These are phyloP conservation scores for Xiphophorus couchianus DNA, from an alignment of 2,113 vertebrate genomes.

Conservation along the genomic window DNA sequence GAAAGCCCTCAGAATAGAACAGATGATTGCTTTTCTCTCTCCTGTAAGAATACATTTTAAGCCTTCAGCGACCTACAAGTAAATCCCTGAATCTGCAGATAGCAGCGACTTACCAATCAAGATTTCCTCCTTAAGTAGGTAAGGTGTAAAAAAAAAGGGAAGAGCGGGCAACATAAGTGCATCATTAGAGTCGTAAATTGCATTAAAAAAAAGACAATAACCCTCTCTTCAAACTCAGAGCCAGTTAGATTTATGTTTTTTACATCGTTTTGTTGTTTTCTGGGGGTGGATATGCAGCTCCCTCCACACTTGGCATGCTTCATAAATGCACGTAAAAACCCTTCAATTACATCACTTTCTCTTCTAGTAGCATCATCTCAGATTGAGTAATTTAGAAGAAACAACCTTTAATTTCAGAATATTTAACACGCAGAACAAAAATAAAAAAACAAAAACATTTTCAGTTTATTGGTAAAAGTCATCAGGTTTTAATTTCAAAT, in stretches of 20 bases:
- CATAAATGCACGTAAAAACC: background rate
- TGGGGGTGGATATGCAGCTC: background rate
- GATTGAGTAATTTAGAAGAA: background rate
- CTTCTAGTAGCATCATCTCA: background rate
- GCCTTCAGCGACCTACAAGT: conserved; percentile 90
- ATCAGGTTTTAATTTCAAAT: background rate
- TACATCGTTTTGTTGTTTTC: conserved; percentile 23
- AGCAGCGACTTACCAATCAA: conserved; percentile 99
- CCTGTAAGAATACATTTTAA: conserved; percentile 80
- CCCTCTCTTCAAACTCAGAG: conserved; percentile 84
- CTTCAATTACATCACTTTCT: background rate
- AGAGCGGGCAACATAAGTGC: conserved; percentile 99
- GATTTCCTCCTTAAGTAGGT: conserved; percentile 99
- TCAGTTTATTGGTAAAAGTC: background rate
- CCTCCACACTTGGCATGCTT: background rate
- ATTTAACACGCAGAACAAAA: background rate
- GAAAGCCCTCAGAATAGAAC: conserved; percentile 86
- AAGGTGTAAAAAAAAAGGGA: conserved; percentile 99
- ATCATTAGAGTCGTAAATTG: conserved; percentile 98
- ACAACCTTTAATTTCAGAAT: no score
- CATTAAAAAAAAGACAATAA: conserved; percentile 96
- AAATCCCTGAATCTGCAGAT: conserved; percentile 97
- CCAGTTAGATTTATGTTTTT: conserved; percentile 51
- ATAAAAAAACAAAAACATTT: background rate
- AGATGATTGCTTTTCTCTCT: conserved; percentile 75